Evolutionary conservation across 2,797 vertebrate genomes (phyloP).

Genomic region (Phrynocephalus vlangalii): DNA sequence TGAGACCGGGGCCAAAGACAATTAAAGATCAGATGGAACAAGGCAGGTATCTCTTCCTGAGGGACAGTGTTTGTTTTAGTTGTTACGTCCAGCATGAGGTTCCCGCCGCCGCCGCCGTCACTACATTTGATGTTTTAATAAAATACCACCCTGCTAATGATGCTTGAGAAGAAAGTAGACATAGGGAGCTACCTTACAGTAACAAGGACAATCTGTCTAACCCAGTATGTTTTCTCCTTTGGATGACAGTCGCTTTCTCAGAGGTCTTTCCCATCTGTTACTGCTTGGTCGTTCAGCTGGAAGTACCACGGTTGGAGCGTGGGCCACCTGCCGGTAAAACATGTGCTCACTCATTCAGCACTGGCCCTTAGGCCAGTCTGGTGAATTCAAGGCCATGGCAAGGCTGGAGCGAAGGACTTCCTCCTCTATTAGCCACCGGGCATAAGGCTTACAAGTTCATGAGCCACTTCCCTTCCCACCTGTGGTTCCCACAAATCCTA

Average conservation of each 20-base stretch:
- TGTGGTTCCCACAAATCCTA: not conserved
- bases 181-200: not conserved
- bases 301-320: not conserved
- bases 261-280: not conserved
- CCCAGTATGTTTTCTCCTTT: not conserved
- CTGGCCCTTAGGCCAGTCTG: not conserved
- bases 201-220: not conserved
- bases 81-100: not conserved
- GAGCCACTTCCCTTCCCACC: constrained; percentile 24
- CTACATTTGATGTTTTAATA: not conserved
- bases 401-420: not conserved
- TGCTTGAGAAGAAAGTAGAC: no score
- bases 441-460: not conserved
- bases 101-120: rapidly evolving
- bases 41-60: no score
- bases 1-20: no score
- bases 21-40: no score
- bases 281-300: not conserved
- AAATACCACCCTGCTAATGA: not conserved
- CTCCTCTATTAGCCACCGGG: constrained; percentile 1
- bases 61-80: not conserved
- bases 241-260: not conserved
- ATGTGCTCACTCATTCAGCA: not conserved
- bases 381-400: not conserved
- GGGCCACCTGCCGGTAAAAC: not conserved